Base-by-base conservation (phyloP, 2,797 vertebrate genomes). In the Mycteria americana region DNA sequence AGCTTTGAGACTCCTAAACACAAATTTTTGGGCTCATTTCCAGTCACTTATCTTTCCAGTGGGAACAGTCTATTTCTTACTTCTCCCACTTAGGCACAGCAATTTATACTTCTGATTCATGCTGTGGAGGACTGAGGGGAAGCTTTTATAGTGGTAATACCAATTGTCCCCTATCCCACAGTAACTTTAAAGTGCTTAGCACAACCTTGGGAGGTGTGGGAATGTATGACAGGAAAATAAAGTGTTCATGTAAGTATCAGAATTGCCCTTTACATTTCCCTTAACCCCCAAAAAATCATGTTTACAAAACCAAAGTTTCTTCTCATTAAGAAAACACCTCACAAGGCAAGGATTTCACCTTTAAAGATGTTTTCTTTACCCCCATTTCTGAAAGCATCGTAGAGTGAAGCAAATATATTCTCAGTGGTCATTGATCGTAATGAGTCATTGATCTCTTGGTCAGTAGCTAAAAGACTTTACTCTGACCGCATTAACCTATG, bases 1-100 rank as follows among this genome's bases (percentile, higher is more conserved):
- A 92, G 86, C 90, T 95, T 74, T 94, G 88, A 94, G 88, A 65
- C 90, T 97, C 88, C 90, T 91, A 95, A 95, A 91, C 86, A 95
- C 92, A 95, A 89, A 65, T 93, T 95, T 96, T 97, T 94, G 90
- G 94, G 86, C 90, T 95, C 97, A 94, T 97, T 97, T 97, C 95
- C 92, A 97, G 92, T 94, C 94, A 85, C 92, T 93, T 96, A 97
- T 92, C 84, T 92, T 93, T 97, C 96, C 94, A 96, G 75, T 39
- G 94, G 96, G 97, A 96, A 83, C 88, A 96, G 88, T 93, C 93
- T 95, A 91, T 94, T 96, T 97, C 90, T 96, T 93, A 80, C 86
- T 94, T 96, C 88, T 96, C 88, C 86, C 68, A 91, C 84, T 97
- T 95, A 95, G 93, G 75, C 78, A 67, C 53, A 83, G 93, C 94